Evolutionary conservation across 2,888 invertebrate genomes (phyloP).

Genomic region (Druceiella hillmani): DNA sequence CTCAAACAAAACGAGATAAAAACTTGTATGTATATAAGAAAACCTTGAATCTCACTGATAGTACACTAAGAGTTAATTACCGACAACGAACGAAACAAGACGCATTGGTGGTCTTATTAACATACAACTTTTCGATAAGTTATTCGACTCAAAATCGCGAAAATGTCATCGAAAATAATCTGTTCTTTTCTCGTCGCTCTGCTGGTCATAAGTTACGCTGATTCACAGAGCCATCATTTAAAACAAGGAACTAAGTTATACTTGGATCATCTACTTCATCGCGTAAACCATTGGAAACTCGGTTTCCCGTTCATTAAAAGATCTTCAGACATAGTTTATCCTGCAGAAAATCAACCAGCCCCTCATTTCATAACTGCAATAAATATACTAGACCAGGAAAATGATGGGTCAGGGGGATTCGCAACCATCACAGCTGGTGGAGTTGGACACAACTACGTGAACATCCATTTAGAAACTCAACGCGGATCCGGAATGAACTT

Average conservation of each 20-base stretch:
- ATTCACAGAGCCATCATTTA: slow-evolving; percentile 44
- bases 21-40: too few species aligned
- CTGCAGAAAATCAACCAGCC: slow-evolving; percentile 36
- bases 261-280: slow-evolving; percentile 38
- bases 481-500: slow-evolving; percentile 38
- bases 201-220: too few species aligned
- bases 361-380: slow-evolving; percentile 35
- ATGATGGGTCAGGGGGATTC: slow-evolving; percentile 40
- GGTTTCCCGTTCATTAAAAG: slow-evolving; percentile 39
- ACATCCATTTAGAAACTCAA: slow-evolving; percentile 43
- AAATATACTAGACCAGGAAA: slow-evolving; percentile 38
- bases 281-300: slow-evolving; percentile 36
- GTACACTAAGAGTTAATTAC: too few species aligned
- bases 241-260: slow-evolving; percentile 34
- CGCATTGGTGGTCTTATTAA: too few species aligned
- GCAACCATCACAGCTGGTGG: slow-evolving; percentile 42
- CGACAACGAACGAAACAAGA: too few species aligned
- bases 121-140: too few species aligned
- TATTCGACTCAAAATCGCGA: too few species aligned
- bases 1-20: too few species aligned
- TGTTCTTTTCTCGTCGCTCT: too few species aligned
- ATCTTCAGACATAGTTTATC: slow-evolving; percentile 35
- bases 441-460: slow-evolving; percentile 36
- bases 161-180: too few species aligned
- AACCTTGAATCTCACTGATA: too few species aligned